phyloP scores from a whole-genome alignment of 1,140 invertebrate species.

The Gonioctena quinquepunctata region DNA sequence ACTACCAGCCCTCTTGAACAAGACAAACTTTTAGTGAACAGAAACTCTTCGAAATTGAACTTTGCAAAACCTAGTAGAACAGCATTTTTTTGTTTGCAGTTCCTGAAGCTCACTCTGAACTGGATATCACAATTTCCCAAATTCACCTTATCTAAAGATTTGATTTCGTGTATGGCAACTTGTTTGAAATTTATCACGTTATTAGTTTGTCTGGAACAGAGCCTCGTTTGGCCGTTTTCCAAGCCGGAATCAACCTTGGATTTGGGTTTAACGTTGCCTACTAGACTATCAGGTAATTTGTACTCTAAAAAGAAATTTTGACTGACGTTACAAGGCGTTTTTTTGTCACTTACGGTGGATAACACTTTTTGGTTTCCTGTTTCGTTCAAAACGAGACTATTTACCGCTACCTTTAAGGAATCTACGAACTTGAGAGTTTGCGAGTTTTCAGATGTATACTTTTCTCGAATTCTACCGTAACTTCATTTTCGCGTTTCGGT shows the following conservation, averaged over 20 bases:
- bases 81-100: slow-evolving; percentile 40
- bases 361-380: slow-evolving; percentile 41
- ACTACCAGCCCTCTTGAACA: slow-evolving; percentile 40
- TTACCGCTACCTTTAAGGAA: slow-evolving; percentile 43
- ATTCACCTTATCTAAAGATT: slow-evolving; percentile 36
- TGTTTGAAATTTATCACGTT: slow-evolving; percentile 43
- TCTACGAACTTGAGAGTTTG: slow-evolving; percentile 44
- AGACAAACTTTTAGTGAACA: slow-evolving; percentile 33
- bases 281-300: slow-evolving; percentile 41
- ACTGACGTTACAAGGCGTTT: slow-evolving; percentile 27
- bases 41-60: slow-evolving; percentile 44
- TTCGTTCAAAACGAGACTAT: slow-evolving; percentile 45
- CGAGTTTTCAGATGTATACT: slow-evolving; percentile 15
- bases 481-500: background rate
- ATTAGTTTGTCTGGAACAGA: slow-evolving; percentile 43
- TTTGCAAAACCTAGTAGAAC: slow-evolving; percentile 40
- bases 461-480: slow-evolving; percentile 14
- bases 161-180: slow-evolving; percentile 42
- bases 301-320: slow-evolving; percentile 52
- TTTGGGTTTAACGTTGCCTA: slow-evolving; percentile 26
- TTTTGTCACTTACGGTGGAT: slow-evolving; percentile 19
- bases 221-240: slow-evolving; percentile 39
- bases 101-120: slow-evolving; percentile 45
- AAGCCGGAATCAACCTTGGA: slow-evolving; percentile 45
- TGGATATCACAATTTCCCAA: slow-evolving; percentile 37